Evolutionary conservation across 2,888 invertebrate species (phyloP).

Genomic region (Aphrophora alni): DNA sequence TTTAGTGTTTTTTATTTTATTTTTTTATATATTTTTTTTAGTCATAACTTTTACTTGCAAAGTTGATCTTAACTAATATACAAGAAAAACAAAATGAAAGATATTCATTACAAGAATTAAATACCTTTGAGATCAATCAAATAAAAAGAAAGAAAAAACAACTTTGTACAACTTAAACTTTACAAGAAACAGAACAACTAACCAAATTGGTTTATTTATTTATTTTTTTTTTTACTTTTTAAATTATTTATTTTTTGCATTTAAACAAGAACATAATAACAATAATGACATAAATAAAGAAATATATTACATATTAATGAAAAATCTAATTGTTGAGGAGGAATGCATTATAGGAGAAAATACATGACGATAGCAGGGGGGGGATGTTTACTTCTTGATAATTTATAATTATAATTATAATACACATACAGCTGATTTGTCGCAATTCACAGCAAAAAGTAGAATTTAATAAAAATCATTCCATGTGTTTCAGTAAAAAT

Average conservation of each 20-base stretch:
- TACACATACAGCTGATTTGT: no score
- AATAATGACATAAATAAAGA: neutral
- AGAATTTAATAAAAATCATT: no score
- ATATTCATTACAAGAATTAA: neutral
- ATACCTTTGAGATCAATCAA: neutral
- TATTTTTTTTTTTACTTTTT: neutral
- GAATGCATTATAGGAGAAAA: no score
- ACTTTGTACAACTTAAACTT: neutral
- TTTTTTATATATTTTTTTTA: neutral
- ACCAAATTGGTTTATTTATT: neutral
- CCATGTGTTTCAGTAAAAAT: no score
- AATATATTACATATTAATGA: neutral
- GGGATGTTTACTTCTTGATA: no score
- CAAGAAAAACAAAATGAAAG: neutral
- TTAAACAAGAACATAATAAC: neutral
- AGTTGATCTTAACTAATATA: neutral
- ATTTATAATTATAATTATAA: no score
- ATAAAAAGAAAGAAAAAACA: neutral
- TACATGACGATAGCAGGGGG: no score
- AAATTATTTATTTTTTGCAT: neutral
- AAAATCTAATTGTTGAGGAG: neutral
- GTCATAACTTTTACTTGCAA: neutral
- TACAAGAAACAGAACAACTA: neutral
- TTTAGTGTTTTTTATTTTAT: neutral
- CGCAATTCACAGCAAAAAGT: no score